Evolutionary conservation across 1,140 invertebrate species (phyloP).

Genomic region (Drosophila pseudoobscura): DNA sequence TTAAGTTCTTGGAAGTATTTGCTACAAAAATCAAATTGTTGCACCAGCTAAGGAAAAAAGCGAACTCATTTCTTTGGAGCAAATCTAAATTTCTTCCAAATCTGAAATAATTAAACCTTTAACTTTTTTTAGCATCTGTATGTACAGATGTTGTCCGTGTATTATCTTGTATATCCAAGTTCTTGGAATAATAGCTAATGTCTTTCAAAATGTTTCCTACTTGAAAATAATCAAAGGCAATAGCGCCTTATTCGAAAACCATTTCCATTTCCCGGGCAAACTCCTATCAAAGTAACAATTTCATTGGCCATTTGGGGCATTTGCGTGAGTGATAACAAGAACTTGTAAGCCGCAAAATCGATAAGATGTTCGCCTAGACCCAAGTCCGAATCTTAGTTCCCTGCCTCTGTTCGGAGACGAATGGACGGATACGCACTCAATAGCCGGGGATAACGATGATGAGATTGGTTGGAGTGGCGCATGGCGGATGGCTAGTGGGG

Average conservation of each 20-base stretch:
- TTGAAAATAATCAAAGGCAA: too few relatives aligned
- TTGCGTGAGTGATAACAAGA: slow-evolving; percentile 55
- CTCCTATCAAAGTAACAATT: slow-evolving; percentile 27
- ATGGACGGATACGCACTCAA: slow-evolving; percentile 48
- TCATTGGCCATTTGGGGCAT: slow-evolving; percentile 36
- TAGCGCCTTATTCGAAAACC: too few relatives aligned
- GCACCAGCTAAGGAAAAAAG: too few relatives aligned
- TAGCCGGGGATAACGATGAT: slow-evolving; percentile 58
- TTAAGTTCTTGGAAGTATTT: background rate
- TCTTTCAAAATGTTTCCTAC: too few relatives aligned
- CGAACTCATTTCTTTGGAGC: too few relatives aligned
- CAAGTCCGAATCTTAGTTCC: slow-evolving; percentile 49
- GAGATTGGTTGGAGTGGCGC: slow-evolving; percentile 10
- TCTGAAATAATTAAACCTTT: too few relatives aligned
- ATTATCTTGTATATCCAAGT: too few relatives aligned
- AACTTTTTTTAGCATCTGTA: too few relatives aligned
- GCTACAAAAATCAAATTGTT: too few relatives aligned
- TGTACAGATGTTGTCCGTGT: too few relatives aligned
- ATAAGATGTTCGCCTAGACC: slow-evolving; percentile 49
- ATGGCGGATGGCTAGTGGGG: slow-evolving; percentile 6
- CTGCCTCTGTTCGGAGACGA: slow-evolving; percentile 27
- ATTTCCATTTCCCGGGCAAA: slow-evolving; percentile 1
- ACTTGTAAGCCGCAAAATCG: slow-evolving; percentile 59
- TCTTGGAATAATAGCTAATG: too few relatives aligned
- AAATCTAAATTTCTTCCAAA: too few relatives aligned